Evolutionary conservation across 2,888 invertebrate genomes (phyloP), one percentile per base, ranked within the genome.

Genomic region (Latrodectus hesperus): DNA sequence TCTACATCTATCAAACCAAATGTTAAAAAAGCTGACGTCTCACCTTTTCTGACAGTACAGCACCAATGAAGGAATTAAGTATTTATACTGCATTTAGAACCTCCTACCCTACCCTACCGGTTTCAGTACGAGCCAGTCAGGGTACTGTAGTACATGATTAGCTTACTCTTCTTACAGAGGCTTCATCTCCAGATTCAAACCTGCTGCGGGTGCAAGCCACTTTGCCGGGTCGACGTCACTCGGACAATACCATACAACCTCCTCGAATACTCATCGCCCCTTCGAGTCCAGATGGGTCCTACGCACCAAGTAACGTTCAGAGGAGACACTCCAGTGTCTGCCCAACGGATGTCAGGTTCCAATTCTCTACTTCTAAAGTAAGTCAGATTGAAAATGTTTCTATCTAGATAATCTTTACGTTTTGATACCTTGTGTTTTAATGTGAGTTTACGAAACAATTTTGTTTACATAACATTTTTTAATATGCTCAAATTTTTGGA

Each of bases 311-410:
- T 38, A 96, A 96, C 0, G 93, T 97, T 88, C 97, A 97, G 17
- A 95, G 97, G 79, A 95, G 97, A 49, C 98, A 98, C 92, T 97
- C 97, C 84, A 97, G 96, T 93, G 97, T 97, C 91, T 97, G 97
- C 26, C 96, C 97, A 0, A 97, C 97, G 91, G 97, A 97, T 92
- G 90, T 89, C 83, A 91, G 88, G 65, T 88, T 84, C 53, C 89
- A 89, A 38, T 89, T 89, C 81, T 84, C 87, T 9, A 51, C 84
- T 22, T 70, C 60, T 52, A 87, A 85, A 73, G 86, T 82, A 60
- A 38, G 9, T 10, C n/a, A 12, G 10, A 12, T 14, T 12, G 14
- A 72, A 16, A 72, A 14, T 12, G 16, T 51, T 72, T 38, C 6
- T 38, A 38, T 38, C 6, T 38, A 38, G 4, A 38, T 38, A 38